A percentile compares a stretch with the other conserved stretches of the same genome.
phyloP scores from a whole-genome alignment of 2,113 vertebrate genomes.

The Dipodomys stephensi region DNA sequence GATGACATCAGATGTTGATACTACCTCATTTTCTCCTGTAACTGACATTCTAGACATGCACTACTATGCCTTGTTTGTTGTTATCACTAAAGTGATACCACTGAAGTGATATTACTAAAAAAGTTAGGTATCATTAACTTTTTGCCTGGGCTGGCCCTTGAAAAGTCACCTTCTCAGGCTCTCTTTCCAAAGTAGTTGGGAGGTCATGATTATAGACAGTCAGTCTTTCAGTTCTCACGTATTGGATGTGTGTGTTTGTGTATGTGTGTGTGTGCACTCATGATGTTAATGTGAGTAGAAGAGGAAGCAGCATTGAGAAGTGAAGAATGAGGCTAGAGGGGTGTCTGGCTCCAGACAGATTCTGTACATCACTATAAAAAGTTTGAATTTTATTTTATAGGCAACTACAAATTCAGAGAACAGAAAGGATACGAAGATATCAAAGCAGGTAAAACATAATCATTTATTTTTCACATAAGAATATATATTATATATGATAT shows the following conservation, averaged over 20 bases:
- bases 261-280: neutral
- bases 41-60: too few relatives aligned
- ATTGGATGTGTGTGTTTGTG: neutral
- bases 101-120: too few relatives aligned
- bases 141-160: too few relatives aligned
- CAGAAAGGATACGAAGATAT: neutral
- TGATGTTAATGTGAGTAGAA: accelerated
- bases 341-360: neutral
- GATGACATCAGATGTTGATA: too few relatives aligned
- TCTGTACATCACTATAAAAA: neutral
- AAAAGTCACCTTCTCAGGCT: too few relatives aligned
- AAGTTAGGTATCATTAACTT: too few relatives aligned
- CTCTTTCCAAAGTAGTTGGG: too few relatives aligned
- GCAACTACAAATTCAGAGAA: neutral
- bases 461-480: neutral
- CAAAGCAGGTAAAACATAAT: slow-evolving; percentile 3
- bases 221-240: neutral
- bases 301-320: accelerated
- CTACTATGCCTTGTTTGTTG: too few relatives aligned
- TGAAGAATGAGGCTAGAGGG: neutral
- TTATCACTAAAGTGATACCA: too few relatives aligned
- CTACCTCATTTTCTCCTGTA: too few relatives aligned
- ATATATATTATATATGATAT: neutral
- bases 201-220: too few relatives aligned
- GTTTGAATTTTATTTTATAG: slow-evolving; percentile 1